Percentiles rank a stretch among this genome's conserved stretches.
Conservation (phyloP, 2,797 vertebrate genomes). For the Halcyon smyrnensis region DNA sequence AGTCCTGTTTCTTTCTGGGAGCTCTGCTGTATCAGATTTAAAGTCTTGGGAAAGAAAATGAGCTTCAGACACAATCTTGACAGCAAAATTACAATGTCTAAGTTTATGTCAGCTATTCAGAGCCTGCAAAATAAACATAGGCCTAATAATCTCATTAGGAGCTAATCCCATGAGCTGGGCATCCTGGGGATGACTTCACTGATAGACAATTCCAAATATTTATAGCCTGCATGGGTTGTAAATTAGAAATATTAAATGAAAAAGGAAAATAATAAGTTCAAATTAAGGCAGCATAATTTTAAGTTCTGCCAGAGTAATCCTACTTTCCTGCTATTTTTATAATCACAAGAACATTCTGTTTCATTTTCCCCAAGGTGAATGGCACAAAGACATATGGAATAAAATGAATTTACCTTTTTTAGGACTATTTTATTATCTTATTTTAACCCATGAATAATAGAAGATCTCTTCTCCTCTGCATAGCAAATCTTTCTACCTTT, state of each 20-base stretch:
- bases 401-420: constrained; percentile 38
- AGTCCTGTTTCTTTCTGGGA: not conserved
- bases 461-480: constrained; percentile 10
- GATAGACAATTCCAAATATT: constrained; percentile 36
- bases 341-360: not conserved
- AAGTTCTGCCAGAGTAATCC: not conserved
- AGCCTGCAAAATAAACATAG: constrained; percentile 41
- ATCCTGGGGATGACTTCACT: constrained; percentile 22
- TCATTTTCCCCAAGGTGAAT: constrained; percentile 39
- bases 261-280: not conserved
- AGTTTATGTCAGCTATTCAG: not conserved
- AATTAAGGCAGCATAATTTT: not conserved
- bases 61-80: constrained; percentile 17
- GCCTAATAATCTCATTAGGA: constrained; percentile 47
- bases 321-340: constrained; percentile 30
- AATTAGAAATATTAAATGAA: constrained; percentile 3
- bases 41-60: constrained; percentile 5
- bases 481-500: not conserved
- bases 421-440: constrained; percentile 6
- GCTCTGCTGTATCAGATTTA: not conserved
- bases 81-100: constrained; percentile 36
- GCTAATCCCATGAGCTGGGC: not conserved
- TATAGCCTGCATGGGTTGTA: not conserved
- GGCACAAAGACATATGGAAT: not conserved
- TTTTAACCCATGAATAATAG: constrained; percentile 12